Evolutionary conservation across 23 tunicate genomes (phyloP).

Genomic region (Ascidia mentula): DNA sequence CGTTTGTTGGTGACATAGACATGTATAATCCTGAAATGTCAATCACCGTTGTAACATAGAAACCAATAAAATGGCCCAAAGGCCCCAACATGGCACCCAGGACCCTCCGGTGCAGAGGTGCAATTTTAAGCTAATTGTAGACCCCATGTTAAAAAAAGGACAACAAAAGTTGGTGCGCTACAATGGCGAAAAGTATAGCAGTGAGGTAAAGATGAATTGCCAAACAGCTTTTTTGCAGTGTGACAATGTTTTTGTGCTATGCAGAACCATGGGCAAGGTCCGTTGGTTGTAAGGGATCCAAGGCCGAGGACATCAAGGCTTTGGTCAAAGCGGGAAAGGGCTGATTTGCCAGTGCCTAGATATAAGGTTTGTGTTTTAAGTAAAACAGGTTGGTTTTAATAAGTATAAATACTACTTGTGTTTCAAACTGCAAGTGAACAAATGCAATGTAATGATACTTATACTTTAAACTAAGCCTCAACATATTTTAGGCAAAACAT

Average conservation of each 20-base stretch:
- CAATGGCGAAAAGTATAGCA: slow-evolving; percentile 61
- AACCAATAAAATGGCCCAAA: not conserved
- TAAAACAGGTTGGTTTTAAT: not conserved
- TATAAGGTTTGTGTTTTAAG: slow-evolving; percentile 42
- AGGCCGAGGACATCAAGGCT: slow-evolving; percentile 58
- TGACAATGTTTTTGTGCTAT: not conserved
- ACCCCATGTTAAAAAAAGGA: slow-evolving; percentile 76
- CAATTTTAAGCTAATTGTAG: slow-evolving; percentile 65
- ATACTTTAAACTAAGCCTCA: no score
- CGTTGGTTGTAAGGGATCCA: slow-evolving; percentile 78
- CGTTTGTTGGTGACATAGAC: no score
- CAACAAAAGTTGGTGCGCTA: slow-evolving; percentile 65
- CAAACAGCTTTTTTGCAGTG: no score
- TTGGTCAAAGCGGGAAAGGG: slow-evolving; percentile 50
- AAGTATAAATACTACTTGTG: no score
- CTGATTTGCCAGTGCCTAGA: slow-evolving; percentile 77
- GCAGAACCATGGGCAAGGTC: slow-evolving; percentile 92
- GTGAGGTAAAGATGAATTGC: slow-evolving; percentile 31
- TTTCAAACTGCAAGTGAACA: no score
- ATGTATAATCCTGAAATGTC: no score
- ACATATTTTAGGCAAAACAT: no score
- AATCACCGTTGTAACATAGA: no score
- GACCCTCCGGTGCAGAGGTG: not conserved
- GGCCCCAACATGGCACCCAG: not conserved
- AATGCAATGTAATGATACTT: no score